Percentiles rank a stretch among this genome's conserved stretches.
phyloP scores from a whole-genome alignment of 2,888 invertebrate genomes.

The Parnassius smintheus region DNA sequence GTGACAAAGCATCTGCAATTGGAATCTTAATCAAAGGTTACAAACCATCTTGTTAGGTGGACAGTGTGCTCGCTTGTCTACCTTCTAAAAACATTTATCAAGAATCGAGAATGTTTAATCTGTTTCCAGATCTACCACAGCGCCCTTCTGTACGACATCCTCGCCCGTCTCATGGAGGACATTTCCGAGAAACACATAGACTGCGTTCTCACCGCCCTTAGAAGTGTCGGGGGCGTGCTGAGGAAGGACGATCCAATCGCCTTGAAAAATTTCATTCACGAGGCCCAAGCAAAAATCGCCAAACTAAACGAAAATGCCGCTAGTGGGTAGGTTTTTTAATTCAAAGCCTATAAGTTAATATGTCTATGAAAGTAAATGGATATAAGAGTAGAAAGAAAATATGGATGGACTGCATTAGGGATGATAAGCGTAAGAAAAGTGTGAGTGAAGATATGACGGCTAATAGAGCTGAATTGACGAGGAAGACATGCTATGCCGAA shows the following conservation, averaged over 20 bases:
- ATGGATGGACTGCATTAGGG: too few species aligned
- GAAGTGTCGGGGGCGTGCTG: constrained; percentile 90
- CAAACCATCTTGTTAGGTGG: too few species aligned
- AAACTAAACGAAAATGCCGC: constrained; percentile 45
- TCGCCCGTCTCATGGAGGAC: constrained; percentile 83
- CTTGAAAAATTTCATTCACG: constrained; percentile 87
- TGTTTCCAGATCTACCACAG: constrained; percentile 86
- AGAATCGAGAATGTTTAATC: too few species aligned
- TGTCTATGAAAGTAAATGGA: not conserved
- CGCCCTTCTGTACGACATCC: constrained; percentile 89
- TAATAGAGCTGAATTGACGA: too few species aligned
- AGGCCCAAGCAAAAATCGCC: constrained; percentile 83
- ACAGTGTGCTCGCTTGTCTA: too few species aligned
- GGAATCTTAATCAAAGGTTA: too few species aligned
- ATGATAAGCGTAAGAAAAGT: too few species aligned
- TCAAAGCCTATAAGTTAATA: not conserved
- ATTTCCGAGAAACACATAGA: constrained; percentile 90
- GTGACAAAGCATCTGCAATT: too few species aligned
- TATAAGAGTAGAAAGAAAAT: too few species aligned
- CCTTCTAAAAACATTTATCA: too few species aligned
- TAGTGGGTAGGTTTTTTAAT: constrained; percentile 50
- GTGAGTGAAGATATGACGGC: too few species aligned
- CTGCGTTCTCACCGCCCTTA: constrained; percentile 88
- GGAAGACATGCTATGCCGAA: too few species aligned
- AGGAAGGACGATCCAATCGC: constrained; percentile 92